Evolutionary conservation across 2,888 invertebrate genomes (phyloP), one percentile per base, ranked within the genome.

Genomic region (Cheiracanthium punctorium): DNA sequence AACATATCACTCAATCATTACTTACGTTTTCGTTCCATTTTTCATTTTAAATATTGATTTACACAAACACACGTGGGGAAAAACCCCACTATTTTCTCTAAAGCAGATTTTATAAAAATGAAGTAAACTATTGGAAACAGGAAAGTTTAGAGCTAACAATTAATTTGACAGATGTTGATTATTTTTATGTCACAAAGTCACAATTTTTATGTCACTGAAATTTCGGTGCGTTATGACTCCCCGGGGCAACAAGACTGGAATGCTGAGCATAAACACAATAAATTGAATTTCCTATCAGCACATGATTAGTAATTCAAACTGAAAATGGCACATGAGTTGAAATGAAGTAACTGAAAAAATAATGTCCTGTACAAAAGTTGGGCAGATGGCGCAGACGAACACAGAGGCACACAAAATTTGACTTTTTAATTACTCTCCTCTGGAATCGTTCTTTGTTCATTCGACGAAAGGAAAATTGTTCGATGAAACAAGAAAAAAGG

Each of bases 321-420:
- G 5, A 24, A 58, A 77, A 84, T 77, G 84, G 84, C 79, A 79
- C 79, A 67, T 69, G 69, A 64, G 8, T 58, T 7, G 48, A 74
- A 77, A 77, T 71, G 77, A 72, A 84, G 32, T 48, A 81, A 73
- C 67, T 28, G 76, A 77, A 80, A 33, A 67, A 77, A 37, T 7
- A 67, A 79, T 74, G 69, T 79, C 52, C 82, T 84, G 72, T 84
- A 79, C 84, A 85, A 33, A 37, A n/a, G 17, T 71, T 20, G 41
- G 48, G 33, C 29, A 72, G 65, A 84, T 28, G 32, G 71, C 33
- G n/a, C 33, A 30, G 24, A 24, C 24, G 58, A 58, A 58, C 58
- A 58, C 12, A 58, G 4, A 24, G 1, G 43, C 7, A 17, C 17
- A 17, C 43, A 48, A 17, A 48, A 48, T 7, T 48, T 48, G 43